Base-by-base conservation (phyloP, 2,797 vertebrate species). In the Tragopan temminckii region DNA sequence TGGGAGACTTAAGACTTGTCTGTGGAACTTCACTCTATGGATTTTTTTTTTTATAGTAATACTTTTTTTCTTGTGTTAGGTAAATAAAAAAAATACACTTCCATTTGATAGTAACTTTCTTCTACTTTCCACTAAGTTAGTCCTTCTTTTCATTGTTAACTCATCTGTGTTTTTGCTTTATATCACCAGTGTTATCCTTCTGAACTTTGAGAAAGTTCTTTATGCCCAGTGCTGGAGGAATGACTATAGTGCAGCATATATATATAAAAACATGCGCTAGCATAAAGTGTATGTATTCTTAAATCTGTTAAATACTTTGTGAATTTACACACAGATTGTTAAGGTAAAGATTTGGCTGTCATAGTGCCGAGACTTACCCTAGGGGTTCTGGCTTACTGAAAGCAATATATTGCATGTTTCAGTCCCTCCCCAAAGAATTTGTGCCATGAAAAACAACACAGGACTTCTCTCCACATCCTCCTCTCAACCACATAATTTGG, bases 401-500 rank as follows among this genome's bases (percentile, higher is more conserved):
- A 92, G 89, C 78, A 95, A 96, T 88, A 75, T 52, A 50, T 88
- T 83, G 45, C 88, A 90, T 88, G 79, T 87, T 95, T 94, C 83
- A 90, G 85, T 62, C 82, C 82, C 95, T n/a, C 88, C 85, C 94
- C 89, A 93, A 94, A 94, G 80, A 95, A 97, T 95, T 96, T 94
- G 87, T 88, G 91, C 76, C 81, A 95, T 88, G 90, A 91, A 97
- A 97, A 97, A 87, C 62, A 94, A 85, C 89, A 93, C 23, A 87
- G 74, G 83, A 91, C 87, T 94, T 95, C 91, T 93, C 95, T 96
- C 81, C 86, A 95, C 88, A 96, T 97, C 96, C 96, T 97, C 78
- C 59, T 86, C 91, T 96, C 94, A 97, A 97, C 97, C 97, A 88
- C 96, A 96, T 96, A 96, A 97, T 97, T 96, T 97, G 94, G 95